These are phyloP conservation scores for Amblyteles armatorius DNA, from an alignment of 2,888 invertebrate species.

Conservation along the genomic window DNA sequence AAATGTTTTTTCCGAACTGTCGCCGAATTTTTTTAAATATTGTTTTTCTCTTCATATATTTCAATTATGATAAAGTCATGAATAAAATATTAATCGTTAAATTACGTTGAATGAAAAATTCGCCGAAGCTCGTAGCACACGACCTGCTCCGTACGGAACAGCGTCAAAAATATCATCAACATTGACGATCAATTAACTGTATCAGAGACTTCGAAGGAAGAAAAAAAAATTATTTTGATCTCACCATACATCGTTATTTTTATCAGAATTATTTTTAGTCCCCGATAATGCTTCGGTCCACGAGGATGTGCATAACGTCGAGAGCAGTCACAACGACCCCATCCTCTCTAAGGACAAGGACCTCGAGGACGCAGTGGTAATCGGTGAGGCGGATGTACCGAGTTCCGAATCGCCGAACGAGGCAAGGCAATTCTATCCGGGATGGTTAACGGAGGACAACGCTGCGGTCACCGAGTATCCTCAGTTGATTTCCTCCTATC, in stretches of 20 bases:
- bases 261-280: background rate
- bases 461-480: constrained; percentile 73
- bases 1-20: background rate
- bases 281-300: constrained; percentile 9
- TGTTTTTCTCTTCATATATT: background rate
- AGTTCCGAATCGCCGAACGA: constrained; percentile 42
- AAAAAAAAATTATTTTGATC: background rate
- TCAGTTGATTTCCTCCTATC: constrained; percentile 67
- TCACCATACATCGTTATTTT: background rate
- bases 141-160: too few species aligned
- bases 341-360: constrained; percentile 7
- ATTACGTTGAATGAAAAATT: background rate
- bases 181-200: background rate
- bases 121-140: too few species aligned
- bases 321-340: constrained; percentile 69
- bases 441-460: constrained; percentile 54
- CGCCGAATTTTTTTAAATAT: background rate
- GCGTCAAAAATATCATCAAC: background rate
- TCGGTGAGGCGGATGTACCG: constrained; percentile 43
- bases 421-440: constrained; percentile 74
- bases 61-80: background rate
- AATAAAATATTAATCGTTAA: background rate
- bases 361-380: constrained; percentile 49
- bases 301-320: constrained; percentile 74
- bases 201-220: background rate